Evolutionary conservation across 2,113 vertebrate genomes (phyloP), one percentile per base, ranked within the genome.

Genomic region (Circaetus gallicus): DNA sequence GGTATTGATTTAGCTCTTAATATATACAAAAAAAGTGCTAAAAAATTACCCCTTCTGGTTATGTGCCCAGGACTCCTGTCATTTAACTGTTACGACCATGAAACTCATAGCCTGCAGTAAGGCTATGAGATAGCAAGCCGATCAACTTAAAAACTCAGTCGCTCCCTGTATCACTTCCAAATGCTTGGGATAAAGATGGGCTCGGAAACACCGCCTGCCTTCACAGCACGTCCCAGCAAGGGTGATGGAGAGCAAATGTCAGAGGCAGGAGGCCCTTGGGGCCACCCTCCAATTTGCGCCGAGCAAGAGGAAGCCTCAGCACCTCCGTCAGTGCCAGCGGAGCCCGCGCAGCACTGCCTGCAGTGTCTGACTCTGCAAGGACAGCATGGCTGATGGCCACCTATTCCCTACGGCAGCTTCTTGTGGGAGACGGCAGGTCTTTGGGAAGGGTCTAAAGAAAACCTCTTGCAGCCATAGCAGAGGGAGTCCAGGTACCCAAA

Each of bases 331-430:
- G 56, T 4, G 42, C 31, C 82, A 69, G 63, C 29, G 31, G 53
- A 36, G 65, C 43, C 24, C 8, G 1, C 5, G 2, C 2, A 2
- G 29, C 17, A 28, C n/a, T 0, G 1, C 15, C 52, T 80, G 62
- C 50, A 0, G 1, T 6, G 6, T 20, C 67, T 67, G 61, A n/a
- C 43, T 49, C 38, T 4, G 5, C 65, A 73, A n/a, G 70, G 66
- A 82, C 83, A 59, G 50, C 31, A 1, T 0, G 12, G 34, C 36
- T 56, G 32, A 34, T 53, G 70, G 28, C 28, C 9, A 12, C 47
- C 14, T 12, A 4, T 10, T 38, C 38, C 52, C 34, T 36, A 29
- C 0, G 43, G 76, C 52, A 55, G 43, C 53, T 63, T 67, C 53
- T 16, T 6, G 2, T 15, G 36, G 62, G 56, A 82, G 56, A 34